Evolutionary conservation across 2,888 invertebrate species (phyloP).

Genomic region (Gymnosoma rotundatum): DNA sequence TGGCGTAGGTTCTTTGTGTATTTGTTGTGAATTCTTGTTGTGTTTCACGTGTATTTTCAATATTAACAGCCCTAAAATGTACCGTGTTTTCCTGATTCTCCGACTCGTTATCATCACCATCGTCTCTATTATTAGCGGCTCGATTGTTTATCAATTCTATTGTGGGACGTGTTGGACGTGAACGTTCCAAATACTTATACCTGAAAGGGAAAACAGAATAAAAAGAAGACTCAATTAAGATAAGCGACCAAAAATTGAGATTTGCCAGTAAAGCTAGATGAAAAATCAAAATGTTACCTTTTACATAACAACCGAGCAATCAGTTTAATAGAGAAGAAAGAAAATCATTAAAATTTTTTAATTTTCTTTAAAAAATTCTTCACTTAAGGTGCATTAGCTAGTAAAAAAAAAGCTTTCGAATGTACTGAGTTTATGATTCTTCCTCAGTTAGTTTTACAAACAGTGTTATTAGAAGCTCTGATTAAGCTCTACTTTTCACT

Average conservation of each 20-base stretch:
- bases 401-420: too few species aligned
- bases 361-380: too few species aligned
- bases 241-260: too few species aligned
- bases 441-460: too few species aligned
- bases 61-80: slow-evolving; percentile 77
- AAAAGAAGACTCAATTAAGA: background rate
- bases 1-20: slow-evolving; percentile 77
- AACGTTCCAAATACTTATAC: slow-evolving; percentile 80
- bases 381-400: too few species aligned
- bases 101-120: slow-evolving; percentile 72
- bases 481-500: slow-evolving; percentile 5
- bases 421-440: too few species aligned
- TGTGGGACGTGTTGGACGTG: slow-evolving; percentile 76
- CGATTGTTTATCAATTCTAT: slow-evolving; percentile 70
- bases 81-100: slow-evolving; percentile 79
- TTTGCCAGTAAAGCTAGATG: too few species aligned
- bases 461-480: too few species aligned
- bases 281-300: background rate
- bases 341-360: too few species aligned
- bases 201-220: slow-evolving; percentile 66
- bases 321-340: too few species aligned
- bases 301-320: background rate
- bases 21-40: slow-evolving; percentile 71
- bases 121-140: slow-evolving; percentile 71
- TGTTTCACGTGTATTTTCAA: slow-evolving; percentile 74